Percentiles rank a stretch among this genome's conserved stretches.
Evolutionary conservation across 1,140 invertebrate genomes (phyloP).

Genomic region (Musca vetustissima): DNA sequence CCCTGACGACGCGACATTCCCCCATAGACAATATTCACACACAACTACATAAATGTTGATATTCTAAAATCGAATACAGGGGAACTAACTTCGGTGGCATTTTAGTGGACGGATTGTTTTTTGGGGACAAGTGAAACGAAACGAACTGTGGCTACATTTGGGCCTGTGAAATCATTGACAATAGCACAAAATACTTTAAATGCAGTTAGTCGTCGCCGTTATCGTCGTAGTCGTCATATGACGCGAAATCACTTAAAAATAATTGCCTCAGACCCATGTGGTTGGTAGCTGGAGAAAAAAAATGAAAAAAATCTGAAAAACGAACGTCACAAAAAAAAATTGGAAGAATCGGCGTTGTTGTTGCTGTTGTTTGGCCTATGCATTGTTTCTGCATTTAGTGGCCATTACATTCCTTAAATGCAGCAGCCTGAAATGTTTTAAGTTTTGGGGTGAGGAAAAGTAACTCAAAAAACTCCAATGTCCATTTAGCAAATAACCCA

Average conservation of each 20-base stretch:
- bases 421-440: constrained; percentile 10
- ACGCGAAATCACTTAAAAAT: constrained; percentile 28
- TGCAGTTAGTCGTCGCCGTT: constrained; percentile 6
- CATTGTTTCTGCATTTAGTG: constrained; percentile 20
- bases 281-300: not conserved
- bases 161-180: not conserved
- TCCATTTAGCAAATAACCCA: too few species aligned
- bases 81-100: too few species aligned
- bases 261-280: constrained; percentile 25
- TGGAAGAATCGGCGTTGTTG: not conserved
- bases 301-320: not conserved
- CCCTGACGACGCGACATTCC: not conserved
- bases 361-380: not conserved
- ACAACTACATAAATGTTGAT: not conserved
- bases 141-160: not conserved
- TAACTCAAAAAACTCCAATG: not conserved
- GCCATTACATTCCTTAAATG: constrained; percentile 1
- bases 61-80: too few species aligned
- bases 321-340: not conserved
- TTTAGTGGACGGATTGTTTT: too few species aligned
- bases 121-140: constrained; percentile 16
- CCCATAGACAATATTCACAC: not conserved
- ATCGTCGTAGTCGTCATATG: not conserved
- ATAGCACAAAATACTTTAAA: constrained; percentile 1
- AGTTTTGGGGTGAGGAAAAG: constrained; percentile 3